These are phyloP conservation scores for Mellilla xanthometata DNA, from an alignment of 2,888 invertebrate genomes.

Conservation along the genomic window DNA sequence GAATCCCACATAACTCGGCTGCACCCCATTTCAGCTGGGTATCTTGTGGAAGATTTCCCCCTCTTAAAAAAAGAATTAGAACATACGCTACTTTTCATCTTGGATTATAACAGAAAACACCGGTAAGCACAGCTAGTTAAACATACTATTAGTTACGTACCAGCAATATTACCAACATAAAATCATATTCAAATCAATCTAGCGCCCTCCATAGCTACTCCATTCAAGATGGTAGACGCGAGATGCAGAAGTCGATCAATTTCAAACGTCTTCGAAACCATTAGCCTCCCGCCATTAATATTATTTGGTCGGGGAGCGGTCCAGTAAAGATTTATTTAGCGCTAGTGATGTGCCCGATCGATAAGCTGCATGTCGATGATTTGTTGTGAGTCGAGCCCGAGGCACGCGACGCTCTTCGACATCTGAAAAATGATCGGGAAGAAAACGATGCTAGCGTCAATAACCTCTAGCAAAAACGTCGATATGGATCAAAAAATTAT, in stretches of 20 bases:
- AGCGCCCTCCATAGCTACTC: constrained; percentile 33
- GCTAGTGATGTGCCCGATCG: constrained; percentile 71
- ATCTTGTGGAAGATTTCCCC: too few species aligned
- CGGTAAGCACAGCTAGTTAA: too few species aligned
- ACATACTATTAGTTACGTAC: too few species aligned
- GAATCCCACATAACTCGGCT: too few species aligned
- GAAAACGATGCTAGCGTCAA: constrained; percentile 25
- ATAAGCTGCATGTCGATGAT: constrained; percentile 68
- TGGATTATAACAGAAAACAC: too few species aligned
- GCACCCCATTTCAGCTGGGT: too few species aligned
- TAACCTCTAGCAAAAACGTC: constrained; percentile 25
- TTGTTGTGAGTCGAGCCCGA: constrained; percentile 56
- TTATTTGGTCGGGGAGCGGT: constrained; percentile 60
- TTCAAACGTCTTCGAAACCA: constrained; percentile 66
- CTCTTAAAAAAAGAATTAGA: too few species aligned
- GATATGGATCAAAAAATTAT: constrained; percentile 32
- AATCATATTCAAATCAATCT: constrained; percentile 49
- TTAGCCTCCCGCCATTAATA: constrained; percentile 69
- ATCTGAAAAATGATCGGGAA: constrained; percentile 37
- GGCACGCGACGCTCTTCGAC: constrained; percentile 60
- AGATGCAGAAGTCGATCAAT: constrained; percentile 60
- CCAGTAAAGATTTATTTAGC: constrained; percentile 67
- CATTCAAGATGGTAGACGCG: constrained; percentile 41
- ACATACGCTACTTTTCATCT: too few species aligned
- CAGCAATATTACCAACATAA: not conserved